Conservation (phyloP, 2,888 invertebrate genomes). For the Drosophila mimica region DNA sequence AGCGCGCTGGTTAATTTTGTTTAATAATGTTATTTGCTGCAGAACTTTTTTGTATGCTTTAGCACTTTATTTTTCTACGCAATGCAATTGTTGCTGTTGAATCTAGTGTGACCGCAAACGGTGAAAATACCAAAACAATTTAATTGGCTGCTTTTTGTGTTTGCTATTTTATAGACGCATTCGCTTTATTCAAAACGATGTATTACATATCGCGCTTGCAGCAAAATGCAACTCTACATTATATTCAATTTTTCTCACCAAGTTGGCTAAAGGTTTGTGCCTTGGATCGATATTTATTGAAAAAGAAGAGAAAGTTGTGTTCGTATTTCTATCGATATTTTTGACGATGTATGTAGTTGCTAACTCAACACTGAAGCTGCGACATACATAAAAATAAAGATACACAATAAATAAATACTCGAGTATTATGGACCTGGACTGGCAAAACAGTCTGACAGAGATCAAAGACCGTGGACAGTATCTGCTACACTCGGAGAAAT, state of each 20-base stretch:
- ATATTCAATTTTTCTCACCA: not conserved
- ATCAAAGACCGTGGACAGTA: slow-evolving; percentile 91
- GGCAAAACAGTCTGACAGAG: slow-evolving; percentile 91
- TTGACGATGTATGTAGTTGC: not conserved
- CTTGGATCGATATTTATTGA: not conserved
- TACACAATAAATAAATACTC: slow-evolving; percentile 46
- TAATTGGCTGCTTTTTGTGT: not conserved
- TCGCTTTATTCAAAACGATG: slow-evolving; percentile 3
- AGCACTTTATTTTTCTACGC: slow-evolving; percentile 63
- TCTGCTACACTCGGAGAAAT: slow-evolving; percentile 91
- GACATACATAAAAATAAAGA: slow-evolving; percentile 46
- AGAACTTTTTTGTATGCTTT: slow-evolving; percentile 20
- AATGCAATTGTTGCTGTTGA: slow-evolving; percentile 70
- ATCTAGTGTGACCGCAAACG: slow-evolving; percentile 39
- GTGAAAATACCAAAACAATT: not conserved
- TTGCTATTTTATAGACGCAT: not conserved
- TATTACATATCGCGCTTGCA: not conserved
- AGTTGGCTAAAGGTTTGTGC: not conserved
- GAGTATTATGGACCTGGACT: slow-evolving; percentile 86
- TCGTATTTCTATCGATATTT: slow-evolving; percentile 8
- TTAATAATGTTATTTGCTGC: slow-evolving; percentile 11
- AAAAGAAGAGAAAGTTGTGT: not conserved
- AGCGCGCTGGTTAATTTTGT: slow-evolving; percentile 20
- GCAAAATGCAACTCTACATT: not conserved
- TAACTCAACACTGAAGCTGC: slow-evolving; percentile 32